Base-by-base conservation (phyloP, 2,888 invertebrate genomes). In the Synergus umbraculus region DNA sequence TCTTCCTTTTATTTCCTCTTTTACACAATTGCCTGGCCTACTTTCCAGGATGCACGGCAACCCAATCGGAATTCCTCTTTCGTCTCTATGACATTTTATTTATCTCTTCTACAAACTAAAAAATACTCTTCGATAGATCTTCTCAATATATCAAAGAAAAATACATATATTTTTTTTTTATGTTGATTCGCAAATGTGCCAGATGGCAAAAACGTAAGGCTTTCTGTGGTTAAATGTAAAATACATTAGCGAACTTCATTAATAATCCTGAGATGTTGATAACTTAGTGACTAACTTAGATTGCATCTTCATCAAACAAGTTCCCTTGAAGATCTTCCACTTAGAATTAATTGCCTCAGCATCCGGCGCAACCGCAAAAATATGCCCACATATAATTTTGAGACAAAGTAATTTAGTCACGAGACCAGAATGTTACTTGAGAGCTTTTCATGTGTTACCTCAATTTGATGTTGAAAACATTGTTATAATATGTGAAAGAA, bases 11-110 rank as follows among this genome's bases (percentile, higher is more conserved):
- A 73, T 73, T 73, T 54, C 2, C 66, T 69, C 49, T 73, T 41
- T 73, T 73, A 9, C 12, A n/a, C 54, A 54, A 73, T 73, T 73
- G 73, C 73, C 73, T 73, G 73, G 54, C 73, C 54, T 73, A 73
- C 37, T 73, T 54, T 37, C 54, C n/a, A 10, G 41, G n/a, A 15
- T 73, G 10, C 41, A 37, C 49, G 29, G 37, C 29, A 73, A 73
- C 5, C 46, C 69, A 49, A 58, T 49, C 54, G 54, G 41, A 15
- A 37, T 37, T 54, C 73, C 54, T 18, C 54, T 58, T 54, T 58
- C 54, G 9, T 37, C 54, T 15, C 37, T 37, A 13, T 29, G 73
- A 18, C 73, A 54, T 54, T 73, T 41, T 29, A 54, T 54, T 54
- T 54, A 49, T 54, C 37, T 41, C 54, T 54, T 54, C 4, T 2